Evolutionary conservation across 2,113 vertebrate genomes (phyloP), one percentile per base, ranked within the genome.

Genomic region (Arizona elegans): DNA sequence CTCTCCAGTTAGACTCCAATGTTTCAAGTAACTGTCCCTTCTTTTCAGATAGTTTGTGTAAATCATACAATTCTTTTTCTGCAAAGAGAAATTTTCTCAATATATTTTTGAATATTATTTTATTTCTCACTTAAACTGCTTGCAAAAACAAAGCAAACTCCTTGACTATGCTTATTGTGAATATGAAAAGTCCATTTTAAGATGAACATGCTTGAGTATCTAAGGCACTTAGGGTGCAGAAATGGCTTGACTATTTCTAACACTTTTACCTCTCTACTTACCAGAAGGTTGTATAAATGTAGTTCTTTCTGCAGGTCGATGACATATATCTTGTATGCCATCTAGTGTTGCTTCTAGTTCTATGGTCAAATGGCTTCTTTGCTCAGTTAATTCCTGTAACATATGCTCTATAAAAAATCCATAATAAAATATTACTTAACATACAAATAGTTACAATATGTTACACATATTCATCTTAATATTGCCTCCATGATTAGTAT

Each of bases 41-140:
- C 53, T 86, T 91, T 55, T 19, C 24, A 59, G 91, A 91, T 47
- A 91, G 55, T 29, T 86, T 33, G 11, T 24, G 7, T 87, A 91
- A 86, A 85, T 85, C 75, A 86, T 85, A 56, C 50, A 91, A 56
- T 59, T 86, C 55, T 17, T 56, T 91, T 59, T 91, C 91, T 91
- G 81, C 9, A 91, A 91, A 54, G 11, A 75, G 13, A 81, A 81
- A 81, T 43, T 38, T 81, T 81, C 33, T 81, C 19, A 81, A 81
- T 43, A 81, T 21, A 81, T 9, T 43, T 38, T 43, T 21, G 17
- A 43, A 17, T 81, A 70, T 43, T 21, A 81, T 81, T 43, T 81
- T 38, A 38, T 43, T 81, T 38, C 75, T 8, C 70, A 38, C 33
- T 43, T 81, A 38, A 81, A 43, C 8, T 38, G 70, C 17, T 81